Evolutionary conservation across 1,140 invertebrate species (phyloP).

Genomic region (Drosophila bocqueti): DNA sequence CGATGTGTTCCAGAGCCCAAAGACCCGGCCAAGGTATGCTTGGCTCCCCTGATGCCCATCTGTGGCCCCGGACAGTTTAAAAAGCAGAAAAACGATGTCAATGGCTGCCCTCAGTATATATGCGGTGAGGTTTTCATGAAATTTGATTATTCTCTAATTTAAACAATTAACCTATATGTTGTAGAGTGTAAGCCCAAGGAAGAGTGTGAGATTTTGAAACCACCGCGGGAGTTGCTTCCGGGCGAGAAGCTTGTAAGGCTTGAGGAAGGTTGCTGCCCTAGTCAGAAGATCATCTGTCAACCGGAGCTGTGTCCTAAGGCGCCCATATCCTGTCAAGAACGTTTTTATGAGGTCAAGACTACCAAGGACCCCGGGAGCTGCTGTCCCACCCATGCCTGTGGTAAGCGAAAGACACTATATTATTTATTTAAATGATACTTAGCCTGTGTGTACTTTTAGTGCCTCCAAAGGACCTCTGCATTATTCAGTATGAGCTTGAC

Average conservation of each 20-base stretch:
- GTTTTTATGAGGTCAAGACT: conserved; percentile 86
- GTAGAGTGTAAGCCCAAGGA: conserved; percentile 89
- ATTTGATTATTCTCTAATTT: neutral
- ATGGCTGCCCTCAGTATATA: conserved; percentile 89
- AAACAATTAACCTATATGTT: neutral
- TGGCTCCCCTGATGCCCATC: conserved; percentile 87
- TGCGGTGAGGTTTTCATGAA: conserved; percentile 87
- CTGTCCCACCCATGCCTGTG: conserved; percentile 89
- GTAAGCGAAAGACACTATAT: conserved; percentile 80
- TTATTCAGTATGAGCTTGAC: conserved; percentile 86
- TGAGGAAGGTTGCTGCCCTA: conserved; percentile 89
- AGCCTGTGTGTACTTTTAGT: conserved; percentile 83
- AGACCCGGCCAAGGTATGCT: conserved; percentile 85
- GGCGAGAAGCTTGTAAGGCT: conserved; percentile 88
- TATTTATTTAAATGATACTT: neutral
- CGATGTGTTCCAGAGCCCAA: conserved; percentile 87
- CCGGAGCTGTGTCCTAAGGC: conserved; percentile 87
- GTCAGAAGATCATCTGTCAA: conserved; percentile 87
- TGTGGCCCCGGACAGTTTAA: conserved; percentile 90
- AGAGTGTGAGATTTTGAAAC: conserved; percentile 87
- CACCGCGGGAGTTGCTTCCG: conserved; percentile 86
- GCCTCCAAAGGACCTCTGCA: conserved; percentile 89
- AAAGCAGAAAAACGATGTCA: conserved; percentile 87
- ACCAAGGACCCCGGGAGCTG: conserved; percentile 86
- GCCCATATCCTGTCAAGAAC: conserved; percentile 86